phyloP scores from a whole-genome alignment of 2,797 vertebrate genomes.

The Buphagus erythrorhynchus region DNA sequence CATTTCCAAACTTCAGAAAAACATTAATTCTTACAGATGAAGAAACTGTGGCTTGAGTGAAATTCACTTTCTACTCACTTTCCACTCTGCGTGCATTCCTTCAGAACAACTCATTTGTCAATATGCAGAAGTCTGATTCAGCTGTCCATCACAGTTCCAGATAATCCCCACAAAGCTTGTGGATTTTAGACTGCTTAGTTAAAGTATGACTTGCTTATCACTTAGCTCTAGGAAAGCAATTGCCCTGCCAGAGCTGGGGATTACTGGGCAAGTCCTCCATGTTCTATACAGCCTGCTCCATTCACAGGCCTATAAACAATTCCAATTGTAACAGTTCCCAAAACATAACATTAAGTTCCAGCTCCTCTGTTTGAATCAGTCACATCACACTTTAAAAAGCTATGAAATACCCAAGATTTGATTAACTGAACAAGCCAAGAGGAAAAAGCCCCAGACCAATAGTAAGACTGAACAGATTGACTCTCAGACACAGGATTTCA shows the following conservation, averaged over 20 bases:
- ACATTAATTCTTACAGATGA: not conserved
- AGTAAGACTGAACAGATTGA: not conserved
- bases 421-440: not conserved
- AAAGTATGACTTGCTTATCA: constrained; percentile 35
- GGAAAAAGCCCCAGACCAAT: not conserved
- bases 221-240: not conserved
- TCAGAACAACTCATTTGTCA: not conserved
- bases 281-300: not conserved
- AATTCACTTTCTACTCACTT: not conserved
- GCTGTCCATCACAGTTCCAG: not conserved
- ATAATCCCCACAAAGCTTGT: not conserved
- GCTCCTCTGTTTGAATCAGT: not conserved
- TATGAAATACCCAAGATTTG: not conserved
- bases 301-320: not conserved
- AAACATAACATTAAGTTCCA: not conserved
- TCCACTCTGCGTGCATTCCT: not conserved
- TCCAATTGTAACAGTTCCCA: not conserved
- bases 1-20: not conserved
- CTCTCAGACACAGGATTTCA: not conserved
- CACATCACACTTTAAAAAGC: not conserved
- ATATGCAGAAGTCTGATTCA: not conserved
- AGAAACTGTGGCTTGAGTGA: not conserved
- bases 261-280: not conserved
- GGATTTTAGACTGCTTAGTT: constrained; percentile 39
- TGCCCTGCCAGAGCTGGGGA: not conserved